Evolutionary conservation across 2,888 invertebrate species (phyloP).

Genomic region (Eupelmus urozonus): DNA sequence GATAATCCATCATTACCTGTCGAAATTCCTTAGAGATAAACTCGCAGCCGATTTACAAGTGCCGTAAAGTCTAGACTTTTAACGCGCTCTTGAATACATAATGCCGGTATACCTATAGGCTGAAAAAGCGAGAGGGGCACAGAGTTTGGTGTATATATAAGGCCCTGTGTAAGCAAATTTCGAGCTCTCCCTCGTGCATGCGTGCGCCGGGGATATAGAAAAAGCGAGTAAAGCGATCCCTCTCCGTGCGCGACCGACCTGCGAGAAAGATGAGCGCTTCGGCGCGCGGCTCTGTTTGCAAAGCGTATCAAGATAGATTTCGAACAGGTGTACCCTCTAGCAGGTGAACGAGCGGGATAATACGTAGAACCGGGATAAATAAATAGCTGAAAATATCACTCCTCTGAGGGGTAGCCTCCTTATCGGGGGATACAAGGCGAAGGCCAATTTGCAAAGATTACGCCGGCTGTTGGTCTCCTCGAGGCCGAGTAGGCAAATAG

Average conservation of each 20-base stretch:
- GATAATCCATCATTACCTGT: conserved; percentile 54
- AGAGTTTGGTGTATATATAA: conserved; percentile 11
- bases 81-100: conserved; percentile 30
- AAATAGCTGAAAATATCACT: too few relatives aligned
- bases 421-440: not conserved
- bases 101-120: too few relatives aligned
- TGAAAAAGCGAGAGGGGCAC: not conserved
- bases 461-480: not conserved
- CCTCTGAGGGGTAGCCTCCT: too few relatives aligned
- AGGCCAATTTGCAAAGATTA: not conserved
- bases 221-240: conserved; percentile 47
- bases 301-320: conserved; percentile 38
- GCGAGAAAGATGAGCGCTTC: conserved; percentile 20
- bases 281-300: conserved; percentile 14
- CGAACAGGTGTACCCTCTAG: conserved; percentile 45
- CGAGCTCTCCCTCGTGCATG: conserved; percentile 28
- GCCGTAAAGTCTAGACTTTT: conserved; percentile 39
- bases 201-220: too few relatives aligned
- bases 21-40: conserved; percentile 33
- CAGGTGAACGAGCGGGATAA: conserved; percentile 42
- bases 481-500: too few relatives aligned
- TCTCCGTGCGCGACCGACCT: not conserved
- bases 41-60: conserved; percentile 20
- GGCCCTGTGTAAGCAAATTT: conserved; percentile 53
- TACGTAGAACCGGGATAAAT: conserved; percentile 21